Percentiles rank a stretch among this genome's conserved stretches.
Evolutionary conservation across 2,113 vertebrate species (phyloP).

Genomic region (Mohoua ochrocephala): DNA sequence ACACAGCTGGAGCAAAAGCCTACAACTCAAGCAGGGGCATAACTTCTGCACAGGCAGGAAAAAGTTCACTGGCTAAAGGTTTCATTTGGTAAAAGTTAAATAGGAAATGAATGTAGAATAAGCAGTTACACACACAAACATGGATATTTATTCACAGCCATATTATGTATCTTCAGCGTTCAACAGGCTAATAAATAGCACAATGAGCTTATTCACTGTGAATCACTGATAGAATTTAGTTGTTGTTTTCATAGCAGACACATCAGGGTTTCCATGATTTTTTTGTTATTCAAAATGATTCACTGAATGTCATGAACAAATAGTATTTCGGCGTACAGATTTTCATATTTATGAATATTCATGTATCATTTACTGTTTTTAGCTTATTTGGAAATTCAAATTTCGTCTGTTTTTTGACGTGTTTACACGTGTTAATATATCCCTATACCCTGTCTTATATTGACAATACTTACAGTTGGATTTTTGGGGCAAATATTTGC

Average conservation of each 20-base stretch:
- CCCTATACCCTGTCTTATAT: neutral
- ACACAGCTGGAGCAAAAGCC: neutral
- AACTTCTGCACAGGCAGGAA: neutral
- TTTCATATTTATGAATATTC: conserved; percentile 10
- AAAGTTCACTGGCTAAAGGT: neutral
- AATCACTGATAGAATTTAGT: neutral
- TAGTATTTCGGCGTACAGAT: neutral
- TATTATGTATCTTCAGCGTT: neutral
- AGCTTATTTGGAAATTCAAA: neutral
- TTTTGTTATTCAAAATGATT: neutral
- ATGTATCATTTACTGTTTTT: neutral
- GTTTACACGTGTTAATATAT: neutral
- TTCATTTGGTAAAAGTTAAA: neutral
- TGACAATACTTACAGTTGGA: neutral
- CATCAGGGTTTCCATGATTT: neutral
- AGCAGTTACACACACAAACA: neutral
- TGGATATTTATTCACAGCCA: neutral
- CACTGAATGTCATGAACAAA: neutral
- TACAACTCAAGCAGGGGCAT: neutral
- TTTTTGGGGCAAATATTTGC: neutral
- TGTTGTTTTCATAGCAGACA: neutral
- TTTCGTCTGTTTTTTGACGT: neutral
- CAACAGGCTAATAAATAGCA: neutral
- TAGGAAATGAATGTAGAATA: neutral
- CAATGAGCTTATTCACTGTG: neutral